These are phyloP conservation scores for Drosophila borborema DNA, from an alignment of 2,888 invertebrate species.

Conservation along the genomic window DNA sequence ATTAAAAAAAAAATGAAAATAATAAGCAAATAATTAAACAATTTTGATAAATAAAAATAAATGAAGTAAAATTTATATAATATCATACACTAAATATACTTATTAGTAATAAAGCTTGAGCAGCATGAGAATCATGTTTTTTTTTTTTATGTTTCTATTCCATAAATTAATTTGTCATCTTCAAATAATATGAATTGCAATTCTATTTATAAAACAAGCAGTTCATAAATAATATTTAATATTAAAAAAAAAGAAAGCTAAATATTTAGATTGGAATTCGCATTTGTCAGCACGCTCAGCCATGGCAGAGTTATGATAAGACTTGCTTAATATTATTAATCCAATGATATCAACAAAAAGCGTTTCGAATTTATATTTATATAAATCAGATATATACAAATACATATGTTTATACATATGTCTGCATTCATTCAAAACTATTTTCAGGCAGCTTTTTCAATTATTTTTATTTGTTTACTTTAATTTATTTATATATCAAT, in stretches of 20 bases:
- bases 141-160: no score
- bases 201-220: neutral
- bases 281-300: neutral
- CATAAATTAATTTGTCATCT: neutral
- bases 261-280: neutral
- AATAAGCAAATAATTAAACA: neutral
- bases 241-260: neutral
- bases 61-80: neutral
- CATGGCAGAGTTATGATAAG: conserved; percentile 17
- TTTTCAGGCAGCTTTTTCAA: neutral
- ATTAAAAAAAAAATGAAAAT: neutral
- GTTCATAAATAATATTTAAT: neutral
- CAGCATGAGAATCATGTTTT: no score
- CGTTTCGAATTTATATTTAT: no score
- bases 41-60: neutral
- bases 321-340: neutral
- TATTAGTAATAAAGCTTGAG: no score
- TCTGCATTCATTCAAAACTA: neutral
- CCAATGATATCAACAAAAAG: neutral
- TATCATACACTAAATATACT: no score
- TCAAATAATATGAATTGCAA: neutral
- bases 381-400: no score
- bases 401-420: neutral
- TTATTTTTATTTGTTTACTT: conserved; percentile 12
- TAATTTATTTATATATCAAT: neutral